Evolutionary conservation across 2,888 invertebrate genomes (phyloP), one percentile per base, ranked within the genome.

Genomic region (Zootermopsis nevadensis): DNA sequence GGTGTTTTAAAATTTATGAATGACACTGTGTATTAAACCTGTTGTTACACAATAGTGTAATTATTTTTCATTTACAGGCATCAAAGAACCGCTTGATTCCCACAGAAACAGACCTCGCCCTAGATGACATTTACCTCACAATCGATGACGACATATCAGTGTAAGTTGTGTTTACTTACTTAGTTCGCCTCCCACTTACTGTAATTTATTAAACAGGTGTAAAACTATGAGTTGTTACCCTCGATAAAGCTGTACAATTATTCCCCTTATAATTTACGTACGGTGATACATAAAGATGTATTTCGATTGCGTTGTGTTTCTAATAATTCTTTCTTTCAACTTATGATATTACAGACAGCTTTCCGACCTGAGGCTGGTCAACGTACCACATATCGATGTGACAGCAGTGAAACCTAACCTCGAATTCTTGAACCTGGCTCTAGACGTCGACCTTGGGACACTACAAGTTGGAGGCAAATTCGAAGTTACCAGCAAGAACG

Each of bases 381-480:
- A 42, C 30, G 67, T 0, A 3, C 67, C 42, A 48, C 24, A 8
- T 22, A 6, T 81, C 24, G 60, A n/a, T 10, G 30, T 81, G 7
- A 42, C 10, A 10, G n/a, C 30, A 24, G 30, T 27, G 42, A 81
- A 72, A 48, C 69, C 81, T 3, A 74, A 82, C 38, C 82, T 82
- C 12, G 72, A 82, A 4, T 76, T 55, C 35, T 55, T 82, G 27
- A 82, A 74, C 74, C 48, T 82, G 76, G 74, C 35, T 24, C 6
- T 82, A 15, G 82, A 82, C 35, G 1, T 38, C 33, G 35, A 55
- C 4, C 22, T 82, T n/a, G 60, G 60, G 10, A 42, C 81, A 8
- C 48, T 81, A 6, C 31, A 48, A 33, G 69, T 81, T 27, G 30
- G 8, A 24, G 81, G 81, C 19, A 42, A 31, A 3, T 81, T n/a